Base-by-base conservation (phyloP, 1,140 invertebrate species). In the Lordiphosa collinella region DNA sequence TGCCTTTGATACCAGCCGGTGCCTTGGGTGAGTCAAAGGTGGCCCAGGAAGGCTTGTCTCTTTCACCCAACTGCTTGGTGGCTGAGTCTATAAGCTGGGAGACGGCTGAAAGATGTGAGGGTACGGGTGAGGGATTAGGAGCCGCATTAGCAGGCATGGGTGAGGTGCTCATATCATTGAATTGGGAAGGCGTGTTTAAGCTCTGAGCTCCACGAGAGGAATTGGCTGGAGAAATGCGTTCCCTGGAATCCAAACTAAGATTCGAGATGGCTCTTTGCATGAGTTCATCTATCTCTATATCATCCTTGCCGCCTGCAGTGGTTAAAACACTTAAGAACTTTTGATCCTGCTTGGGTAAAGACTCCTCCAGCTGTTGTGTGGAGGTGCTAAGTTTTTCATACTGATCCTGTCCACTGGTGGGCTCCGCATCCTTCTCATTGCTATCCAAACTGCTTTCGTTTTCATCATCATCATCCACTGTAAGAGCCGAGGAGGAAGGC, bases 261-360 rank as follows among this genome's bases (percentile, higher is more conserved):
- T 89, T 89, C 0, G 88, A 89, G 18, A 89, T 88, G 40, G 88
- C 88, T 0, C 88, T 70, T 36, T 89, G 87, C 88, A 89, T 89
- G 0, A 88, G 69, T 29, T 89, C 88, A 35, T 89, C 86, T 49
- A 89, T 89, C 58, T 89, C 88, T 14, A 89, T 69, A 41, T 89
- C 88, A 58, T 89, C 88, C 11, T 84, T 79, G 4, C 64, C 66
- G 1, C 64, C 66, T 1, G 63, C 57, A 0, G 57, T 44, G 0
- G 48, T 47, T 1, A 67, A 31, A 0, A 88, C 80, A 2, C 65
- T 76, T 0, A 88, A 64, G 66, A 88, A 88, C 25, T 88, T 88
- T 40, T 62, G 78, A 32, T 88, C 86, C 32, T 85, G 82, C 13
- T 84, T 85, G 13, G 64, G 65, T 50, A 59, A 12, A 2, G 62